Evolutionary conservation across 2,113 vertebrate species (phyloP).

Genomic region (Phyllostomus discolor): DNA sequence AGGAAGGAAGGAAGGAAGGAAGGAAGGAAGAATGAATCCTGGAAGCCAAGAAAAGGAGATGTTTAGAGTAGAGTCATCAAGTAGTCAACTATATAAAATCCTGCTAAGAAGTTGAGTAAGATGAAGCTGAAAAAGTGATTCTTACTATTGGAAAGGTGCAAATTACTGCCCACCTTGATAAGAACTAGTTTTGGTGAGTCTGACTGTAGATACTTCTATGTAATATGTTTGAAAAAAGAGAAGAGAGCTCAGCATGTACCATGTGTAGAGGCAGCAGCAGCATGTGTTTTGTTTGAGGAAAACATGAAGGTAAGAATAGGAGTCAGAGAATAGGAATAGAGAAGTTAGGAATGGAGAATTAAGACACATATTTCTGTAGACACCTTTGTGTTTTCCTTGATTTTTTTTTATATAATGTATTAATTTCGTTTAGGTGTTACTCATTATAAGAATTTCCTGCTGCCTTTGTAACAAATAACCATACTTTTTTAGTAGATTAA

Average conservation of each 20-base stretch:
- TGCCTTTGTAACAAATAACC: not conserved
- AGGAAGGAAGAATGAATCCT: not conserved
- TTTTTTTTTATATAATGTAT: not conserved
- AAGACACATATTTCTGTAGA: not conserved
- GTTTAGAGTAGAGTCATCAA: not conserved
- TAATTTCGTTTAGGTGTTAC: not conserved
- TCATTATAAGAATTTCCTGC: not conserved
- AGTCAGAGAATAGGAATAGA: not conserved
- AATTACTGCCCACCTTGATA: not conserved
- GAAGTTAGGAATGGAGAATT: not conserved
- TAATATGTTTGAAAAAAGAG: not conserved
- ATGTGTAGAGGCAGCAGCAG: not conserved
- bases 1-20: not conserved
- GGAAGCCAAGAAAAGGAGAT: not conserved
- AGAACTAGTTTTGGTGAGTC: not conserved
- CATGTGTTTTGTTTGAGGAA: not conserved
- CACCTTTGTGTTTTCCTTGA: not conserved
- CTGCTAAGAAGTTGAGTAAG: not conserved
- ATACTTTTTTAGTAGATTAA: not conserved
- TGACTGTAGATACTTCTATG: not conserved
- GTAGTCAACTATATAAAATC: not conserved
- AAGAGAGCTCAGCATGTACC: not conserved
- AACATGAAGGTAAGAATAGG: not conserved
- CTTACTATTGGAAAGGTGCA: not conserved
- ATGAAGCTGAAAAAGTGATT: not conserved